Conservation (phyloP, 1,140 invertebrate genomes). For the Anadara kagoshimensis region DNA sequence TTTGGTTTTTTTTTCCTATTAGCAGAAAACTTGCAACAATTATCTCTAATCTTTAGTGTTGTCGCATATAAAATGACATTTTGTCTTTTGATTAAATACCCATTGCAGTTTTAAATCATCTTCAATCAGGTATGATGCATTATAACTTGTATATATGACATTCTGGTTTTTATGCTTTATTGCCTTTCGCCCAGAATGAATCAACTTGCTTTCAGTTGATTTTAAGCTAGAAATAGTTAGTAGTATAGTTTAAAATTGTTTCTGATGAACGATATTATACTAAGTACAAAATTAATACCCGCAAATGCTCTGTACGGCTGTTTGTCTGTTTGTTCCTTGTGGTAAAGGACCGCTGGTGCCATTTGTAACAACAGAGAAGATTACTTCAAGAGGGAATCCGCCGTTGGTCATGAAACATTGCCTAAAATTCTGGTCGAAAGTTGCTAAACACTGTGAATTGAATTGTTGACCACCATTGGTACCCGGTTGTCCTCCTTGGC, state of each 20-base stretch:
- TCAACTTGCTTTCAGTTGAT: too few species aligned
- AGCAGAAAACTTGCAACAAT: too few species aligned
- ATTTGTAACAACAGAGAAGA: constrained; percentile 40
- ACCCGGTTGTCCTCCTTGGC: neutral
- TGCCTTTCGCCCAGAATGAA: too few species aligned
- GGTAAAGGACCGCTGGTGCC: constrained; percentile 40
- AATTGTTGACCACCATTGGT: constrained; percentile 25
- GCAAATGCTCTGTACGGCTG: constrained; percentile 21
- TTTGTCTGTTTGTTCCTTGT: constrained; percentile 11
- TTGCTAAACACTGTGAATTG: constrained; percentile 34
- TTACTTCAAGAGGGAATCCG: constrained; percentile 30
- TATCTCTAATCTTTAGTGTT: too few species aligned
- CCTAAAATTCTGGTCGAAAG: constrained; percentile 34
- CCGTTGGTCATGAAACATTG: constrained; percentile 38
- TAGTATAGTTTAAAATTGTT: neutral
- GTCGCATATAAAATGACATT: too few species aligned
- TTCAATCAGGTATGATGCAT: too few species aligned
- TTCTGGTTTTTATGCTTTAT: too few species aligned
- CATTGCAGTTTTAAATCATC: too few species aligned
- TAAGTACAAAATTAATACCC: constrained; percentile 1
- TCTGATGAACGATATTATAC: neutral
- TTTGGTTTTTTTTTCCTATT: too few species aligned
- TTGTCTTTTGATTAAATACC: too few species aligned
- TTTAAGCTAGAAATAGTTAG: neutral
- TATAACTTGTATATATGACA: too few species aligned